Base-by-base conservation (phyloP, 2,113 vertebrate genomes). In the Burhinus oedicnemus region DNA sequence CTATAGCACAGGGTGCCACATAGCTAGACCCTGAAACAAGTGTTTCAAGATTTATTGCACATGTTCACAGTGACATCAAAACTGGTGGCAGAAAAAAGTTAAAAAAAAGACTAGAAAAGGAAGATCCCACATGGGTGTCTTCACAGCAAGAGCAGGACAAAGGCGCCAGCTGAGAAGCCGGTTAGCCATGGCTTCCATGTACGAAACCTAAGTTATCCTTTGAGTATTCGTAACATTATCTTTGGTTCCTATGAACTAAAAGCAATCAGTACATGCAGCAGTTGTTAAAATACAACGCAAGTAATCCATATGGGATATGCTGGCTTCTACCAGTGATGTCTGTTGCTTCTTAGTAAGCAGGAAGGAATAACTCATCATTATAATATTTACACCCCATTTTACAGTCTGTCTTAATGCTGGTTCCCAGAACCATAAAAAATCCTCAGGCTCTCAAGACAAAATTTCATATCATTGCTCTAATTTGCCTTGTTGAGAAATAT, bases 351-450 rank as follows among this genome's bases (percentile, higher is more conserved):
- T 84, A 97, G 96, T 80, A 96, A 97, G 91, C 64, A 94, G 84
- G 89, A 85, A 93, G 60, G 69, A 88, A 94, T 96, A 97, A 89
- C 94, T 97, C 95, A 91, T 93, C 69, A 69, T 95, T 84, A 72
- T 77, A 94, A 96, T 94, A 97, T 98, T 98, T 97, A 95, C 17
- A 64, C 22, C 42, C 69, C 45, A 68, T 93, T 95, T 90, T 92
- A 79, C 72, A 94, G 82, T 64, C 95, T 91, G n/a, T 95, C 94
- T 89, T 95, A 95, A 84, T 65, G 87, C 75, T 96, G 87, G 21
- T 94, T 97, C 90, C 89, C 85, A 87, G 85, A 96, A 69, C 54
- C 79, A 88, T 55, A 76, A 92, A 87, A 96, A 95, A 42, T 94
- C 27, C 70, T 89, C 55, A 81, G 58, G 74, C 58, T 97, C 88